Evolutionary conservation across 2,113 vertebrate species (phyloP).

Genomic region (Pelobates fuscus): DNA sequence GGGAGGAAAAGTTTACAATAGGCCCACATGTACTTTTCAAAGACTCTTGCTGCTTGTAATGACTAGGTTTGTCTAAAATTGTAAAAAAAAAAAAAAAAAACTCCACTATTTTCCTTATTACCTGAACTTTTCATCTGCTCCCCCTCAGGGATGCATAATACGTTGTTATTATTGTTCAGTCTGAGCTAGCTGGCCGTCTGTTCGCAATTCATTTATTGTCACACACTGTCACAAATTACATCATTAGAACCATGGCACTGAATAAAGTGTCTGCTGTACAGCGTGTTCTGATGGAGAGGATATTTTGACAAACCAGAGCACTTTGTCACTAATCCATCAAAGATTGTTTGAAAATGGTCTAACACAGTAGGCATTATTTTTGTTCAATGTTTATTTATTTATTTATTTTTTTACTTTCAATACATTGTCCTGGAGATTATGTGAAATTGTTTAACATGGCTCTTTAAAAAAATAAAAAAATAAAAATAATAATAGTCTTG

Average conservation of each 20-base stretch:
- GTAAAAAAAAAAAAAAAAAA: conserved; percentile 49
- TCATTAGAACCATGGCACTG: conserved; percentile 57
- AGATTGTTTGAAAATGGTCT: conserved; percentile 55
- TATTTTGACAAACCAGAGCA: conserved; percentile 55
- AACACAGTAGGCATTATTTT: too few species aligned
- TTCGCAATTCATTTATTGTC: conserved; percentile 62
- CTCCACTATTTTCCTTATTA: conserved; percentile 57
- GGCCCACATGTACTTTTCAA: conserved; percentile 57
- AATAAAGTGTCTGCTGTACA: conserved; percentile 56
- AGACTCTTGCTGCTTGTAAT: conserved; percentile 53
- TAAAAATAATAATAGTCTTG: too few species aligned
- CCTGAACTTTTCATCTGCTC: conserved; percentile 54
- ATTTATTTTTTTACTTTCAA: not conserved
- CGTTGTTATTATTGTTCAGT: conserved; percentile 61
- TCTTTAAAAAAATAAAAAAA: too few species aligned
- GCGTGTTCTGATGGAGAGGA: conserved; percentile 57
- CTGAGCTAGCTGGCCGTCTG: conserved; percentile 54
- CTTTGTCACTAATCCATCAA: conserved; percentile 56
- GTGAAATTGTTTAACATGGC: not conserved
- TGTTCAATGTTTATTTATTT: conserved; percentile 1
- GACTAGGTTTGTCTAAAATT: conserved; percentile 53
- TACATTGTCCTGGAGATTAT: too few species aligned
- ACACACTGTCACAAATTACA: conserved; percentile 62
- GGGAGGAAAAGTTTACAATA: conserved; percentile 50
- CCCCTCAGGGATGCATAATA: conserved; percentile 58